These are phyloP conservation scores for Clytia hemisphaerica DNA, from an alignment of 30 jellyfish, hydroid and myxozoan genomes.

Conservation along the genomic window DNA sequence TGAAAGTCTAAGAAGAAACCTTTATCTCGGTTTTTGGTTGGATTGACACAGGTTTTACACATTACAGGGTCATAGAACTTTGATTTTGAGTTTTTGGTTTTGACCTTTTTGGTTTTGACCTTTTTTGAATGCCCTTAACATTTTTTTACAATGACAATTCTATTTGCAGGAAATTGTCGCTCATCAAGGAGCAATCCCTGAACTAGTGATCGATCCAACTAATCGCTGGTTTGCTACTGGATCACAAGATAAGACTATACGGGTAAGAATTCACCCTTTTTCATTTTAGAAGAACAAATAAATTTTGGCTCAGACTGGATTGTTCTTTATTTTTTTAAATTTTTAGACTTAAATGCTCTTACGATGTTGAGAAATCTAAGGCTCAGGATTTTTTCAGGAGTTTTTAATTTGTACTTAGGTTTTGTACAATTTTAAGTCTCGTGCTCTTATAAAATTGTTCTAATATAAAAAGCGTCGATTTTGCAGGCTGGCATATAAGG, in stretches of 20 bases:
- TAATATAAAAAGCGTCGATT: too few relatives aligned
- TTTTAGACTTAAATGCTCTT: too few relatives aligned
- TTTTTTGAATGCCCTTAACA: background rate
- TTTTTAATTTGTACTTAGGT: too few relatives aligned
- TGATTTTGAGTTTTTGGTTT: background rate
- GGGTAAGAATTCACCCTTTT: too few relatives aligned
- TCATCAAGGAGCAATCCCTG: slow-evolving; percentile 79
- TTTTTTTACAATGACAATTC: background rate
- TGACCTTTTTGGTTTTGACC: background rate
- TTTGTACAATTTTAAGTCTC: too few relatives aligned
- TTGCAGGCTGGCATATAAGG: background rate
- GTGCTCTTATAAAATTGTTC: too few relatives aligned
- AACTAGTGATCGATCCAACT: slow-evolving; percentile 60
- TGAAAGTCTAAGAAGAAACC: background rate
- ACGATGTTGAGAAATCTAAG: too few relatives aligned
- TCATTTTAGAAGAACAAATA: too few relatives aligned
- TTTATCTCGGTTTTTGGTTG: background rate
- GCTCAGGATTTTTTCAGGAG: too few relatives aligned
- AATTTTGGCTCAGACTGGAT: too few relatives aligned
- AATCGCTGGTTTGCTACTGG: slow-evolving; percentile 99
- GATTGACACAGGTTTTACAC: background rate
- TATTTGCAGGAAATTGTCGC: slow-evolving; percentile 78
- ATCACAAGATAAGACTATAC: slow-evolving; percentile 67
- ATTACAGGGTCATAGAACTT: too few relatives aligned
- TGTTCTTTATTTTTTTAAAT: too few relatives aligned